These are phyloP conservation scores for Pseudomyrmex concolor DNA, from an alignment of 1,140 invertebrate species.

Conservation along the genomic window DNA sequence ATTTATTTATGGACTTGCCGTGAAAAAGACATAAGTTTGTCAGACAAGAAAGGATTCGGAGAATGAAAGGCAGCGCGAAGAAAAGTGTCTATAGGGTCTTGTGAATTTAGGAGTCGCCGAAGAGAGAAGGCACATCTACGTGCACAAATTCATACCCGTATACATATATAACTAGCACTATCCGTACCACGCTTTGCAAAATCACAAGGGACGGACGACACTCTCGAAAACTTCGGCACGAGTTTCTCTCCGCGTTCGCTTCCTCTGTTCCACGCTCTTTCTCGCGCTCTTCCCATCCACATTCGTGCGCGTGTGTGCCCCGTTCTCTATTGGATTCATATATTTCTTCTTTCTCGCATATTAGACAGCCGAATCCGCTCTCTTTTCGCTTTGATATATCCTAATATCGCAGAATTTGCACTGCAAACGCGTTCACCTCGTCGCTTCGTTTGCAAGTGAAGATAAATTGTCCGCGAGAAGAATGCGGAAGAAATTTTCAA, in stretches of 20 bases:
- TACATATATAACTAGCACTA: conserved; percentile 44
- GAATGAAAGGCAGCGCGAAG: conserved; percentile 45
- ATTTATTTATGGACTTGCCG: conserved; percentile 81
- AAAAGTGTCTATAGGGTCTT: conserved; percentile 29
- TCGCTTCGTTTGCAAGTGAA: not conserved
- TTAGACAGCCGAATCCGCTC: conserved; percentile 8
- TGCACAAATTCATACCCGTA: conserved; percentile 49
- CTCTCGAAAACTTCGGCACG: conserved; percentile 73
- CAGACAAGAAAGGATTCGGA: conserved; percentile 71
- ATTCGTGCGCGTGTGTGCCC: not conserved
- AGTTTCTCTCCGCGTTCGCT: conserved; percentile 54
- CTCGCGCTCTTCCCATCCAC: not conserved
- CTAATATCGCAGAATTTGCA: not conserved
- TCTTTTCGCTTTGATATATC: not conserved
- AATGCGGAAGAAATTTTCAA: not conserved
- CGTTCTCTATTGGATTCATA: conserved; percentile 15
- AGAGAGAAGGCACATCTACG: conserved; percentile 49
- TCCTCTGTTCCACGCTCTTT: conserved; percentile 22
- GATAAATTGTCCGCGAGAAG: conserved; percentile 11
- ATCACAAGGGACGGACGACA: conserved; percentile 77
- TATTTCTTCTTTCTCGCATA: conserved; percentile 35
- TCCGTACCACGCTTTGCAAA: conserved; percentile 42
- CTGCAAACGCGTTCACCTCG: not conserved
- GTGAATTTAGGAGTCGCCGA: not conserved
- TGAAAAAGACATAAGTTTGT: conserved; percentile 79